Conservation (phyloP, 2,113 vertebrate species). For the Brachirus orientalis region DNA sequence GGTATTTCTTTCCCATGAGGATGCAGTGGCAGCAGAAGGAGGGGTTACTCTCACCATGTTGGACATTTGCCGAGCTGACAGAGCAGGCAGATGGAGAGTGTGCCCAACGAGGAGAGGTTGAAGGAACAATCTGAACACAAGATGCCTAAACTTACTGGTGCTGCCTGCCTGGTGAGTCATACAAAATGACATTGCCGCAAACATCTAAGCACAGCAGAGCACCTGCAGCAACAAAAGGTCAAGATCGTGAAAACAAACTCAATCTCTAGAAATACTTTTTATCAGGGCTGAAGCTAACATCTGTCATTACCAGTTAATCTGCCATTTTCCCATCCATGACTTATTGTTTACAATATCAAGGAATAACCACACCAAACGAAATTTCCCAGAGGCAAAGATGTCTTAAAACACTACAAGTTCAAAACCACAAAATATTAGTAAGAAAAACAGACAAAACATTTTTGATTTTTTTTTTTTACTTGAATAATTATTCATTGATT, state of each 20-base stretch:
- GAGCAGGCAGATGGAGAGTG: conserved; percentile 45
- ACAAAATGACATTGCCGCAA: conserved; percentile 50
- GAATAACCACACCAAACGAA: neutral
- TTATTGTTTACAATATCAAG: neutral
- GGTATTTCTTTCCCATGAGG: conserved; percentile 51
- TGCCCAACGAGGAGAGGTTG: conserved; percentile 42
- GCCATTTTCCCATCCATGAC: neutral
- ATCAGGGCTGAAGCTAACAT: neutral
- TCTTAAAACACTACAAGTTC: neutral
- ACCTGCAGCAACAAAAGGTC: conserved; percentile 41
- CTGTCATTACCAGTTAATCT: neutral
- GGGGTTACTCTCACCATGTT: conserved; percentile 48
- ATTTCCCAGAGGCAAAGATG: no score
- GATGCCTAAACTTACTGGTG: conserved; percentile 52
- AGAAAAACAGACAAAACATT: no score
- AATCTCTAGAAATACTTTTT: no score
- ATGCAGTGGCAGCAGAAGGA: conserved; percentile 32
- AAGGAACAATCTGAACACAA: conserved; percentile 61
- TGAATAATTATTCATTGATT: no score
- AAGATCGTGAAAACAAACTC: conserved; percentile 22
- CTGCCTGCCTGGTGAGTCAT: conserved; percentile 38
- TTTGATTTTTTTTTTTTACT: no score
- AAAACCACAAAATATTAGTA: no score
- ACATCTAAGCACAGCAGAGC: conserved; percentile 40
- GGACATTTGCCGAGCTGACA: conserved; percentile 60